Evolutionary conservation across 1,140 invertebrate genomes (phyloP).

Genomic region (Diorhabda sublineata): DNA sequence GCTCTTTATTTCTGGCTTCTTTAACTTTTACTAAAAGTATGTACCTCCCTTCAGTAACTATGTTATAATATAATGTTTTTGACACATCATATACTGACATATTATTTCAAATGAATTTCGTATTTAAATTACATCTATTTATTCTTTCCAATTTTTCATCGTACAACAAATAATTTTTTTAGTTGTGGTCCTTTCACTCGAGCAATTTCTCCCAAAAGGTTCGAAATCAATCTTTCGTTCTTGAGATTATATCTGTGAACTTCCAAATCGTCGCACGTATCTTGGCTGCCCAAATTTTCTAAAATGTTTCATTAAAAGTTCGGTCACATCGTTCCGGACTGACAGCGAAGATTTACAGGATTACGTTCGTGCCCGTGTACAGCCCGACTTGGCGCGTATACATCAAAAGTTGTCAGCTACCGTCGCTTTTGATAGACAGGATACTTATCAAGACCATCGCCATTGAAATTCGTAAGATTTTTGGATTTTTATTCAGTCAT

Average conservation of each 20-base stretch:
- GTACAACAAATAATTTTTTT: no score
- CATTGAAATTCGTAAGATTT: constrained; percentile 21
- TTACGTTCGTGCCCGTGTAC: constrained; percentile 19
- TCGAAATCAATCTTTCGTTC: constrained; percentile 15
- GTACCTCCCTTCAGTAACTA: no score
- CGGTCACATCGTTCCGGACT: constrained; percentile 20
- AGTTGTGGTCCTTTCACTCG: no score
- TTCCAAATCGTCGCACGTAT: constrained; percentile 16
- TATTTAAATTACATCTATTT: no score
- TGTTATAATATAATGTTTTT: no score
- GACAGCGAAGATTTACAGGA: constrained; percentile 25
- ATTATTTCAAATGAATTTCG: no score
- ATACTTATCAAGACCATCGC: constrained; percentile 14
- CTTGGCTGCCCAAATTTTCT: constrained; percentile 16
- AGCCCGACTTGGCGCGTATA: constrained; percentile 20
- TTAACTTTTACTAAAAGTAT: no score
- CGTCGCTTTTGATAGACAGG: constrained; percentile 15
- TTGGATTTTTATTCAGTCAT: not conserved
- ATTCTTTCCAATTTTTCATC: no score
- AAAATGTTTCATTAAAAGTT: constrained; percentile 20
- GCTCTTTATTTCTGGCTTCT: no score
- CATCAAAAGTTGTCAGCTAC: constrained; percentile 22
- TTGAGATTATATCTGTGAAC: constrained; percentile 15
- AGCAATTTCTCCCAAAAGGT: constrained; percentile 7
- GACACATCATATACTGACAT: no score